phyloP scores from a whole-genome alignment of 2,113 vertebrate species.

The Vombatus ursinus region DNA sequence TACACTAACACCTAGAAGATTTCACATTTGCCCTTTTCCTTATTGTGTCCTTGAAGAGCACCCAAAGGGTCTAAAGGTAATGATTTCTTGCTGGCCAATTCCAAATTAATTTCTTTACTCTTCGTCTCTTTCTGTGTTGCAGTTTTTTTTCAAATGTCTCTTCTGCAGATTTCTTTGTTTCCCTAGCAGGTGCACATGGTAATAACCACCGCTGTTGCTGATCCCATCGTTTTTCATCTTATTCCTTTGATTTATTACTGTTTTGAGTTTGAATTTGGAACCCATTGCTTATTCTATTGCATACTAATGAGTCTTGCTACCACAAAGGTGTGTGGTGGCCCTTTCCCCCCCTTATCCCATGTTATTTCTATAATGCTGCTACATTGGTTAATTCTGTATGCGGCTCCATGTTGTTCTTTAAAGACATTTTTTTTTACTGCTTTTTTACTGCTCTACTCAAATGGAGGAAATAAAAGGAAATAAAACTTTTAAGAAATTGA shows the following conservation, averaged over 20 bases:
- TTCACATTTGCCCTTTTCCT: not conserved
- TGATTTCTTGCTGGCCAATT: conserved; percentile 37
- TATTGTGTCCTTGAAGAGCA: not conserved
- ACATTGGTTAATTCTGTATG: conserved; percentile 30
- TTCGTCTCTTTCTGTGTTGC: conserved; percentile 13
- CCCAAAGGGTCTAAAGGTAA: not conserved
- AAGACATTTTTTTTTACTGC: not conserved
- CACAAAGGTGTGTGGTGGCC: conserved; percentile 34
- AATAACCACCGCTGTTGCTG: not conserved
- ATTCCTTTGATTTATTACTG: conserved; percentile 56
- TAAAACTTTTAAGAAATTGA: conserved; percentile 1
- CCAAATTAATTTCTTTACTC: conserved; percentile 7
- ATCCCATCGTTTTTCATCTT: conserved; percentile 56
- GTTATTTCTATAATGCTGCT: conserved; percentile 42
- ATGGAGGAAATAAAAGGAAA: not conserved
- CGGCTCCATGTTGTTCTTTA: not conserved
- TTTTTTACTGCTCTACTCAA: conserved; percentile 38
- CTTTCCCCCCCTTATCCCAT: not conserved
- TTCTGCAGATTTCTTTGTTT: conserved; percentile 39
- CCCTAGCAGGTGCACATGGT: conserved; percentile 32
- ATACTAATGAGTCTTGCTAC: conserved; percentile 57
- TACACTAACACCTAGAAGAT: not conserved
- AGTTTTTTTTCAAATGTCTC: conserved; percentile 27
- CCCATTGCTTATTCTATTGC: conserved; percentile 39
- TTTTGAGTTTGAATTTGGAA: conserved; percentile 56